Conservation (phyloP, 2,888 invertebrate genomes). For the Mythimna pallens region DNA sequence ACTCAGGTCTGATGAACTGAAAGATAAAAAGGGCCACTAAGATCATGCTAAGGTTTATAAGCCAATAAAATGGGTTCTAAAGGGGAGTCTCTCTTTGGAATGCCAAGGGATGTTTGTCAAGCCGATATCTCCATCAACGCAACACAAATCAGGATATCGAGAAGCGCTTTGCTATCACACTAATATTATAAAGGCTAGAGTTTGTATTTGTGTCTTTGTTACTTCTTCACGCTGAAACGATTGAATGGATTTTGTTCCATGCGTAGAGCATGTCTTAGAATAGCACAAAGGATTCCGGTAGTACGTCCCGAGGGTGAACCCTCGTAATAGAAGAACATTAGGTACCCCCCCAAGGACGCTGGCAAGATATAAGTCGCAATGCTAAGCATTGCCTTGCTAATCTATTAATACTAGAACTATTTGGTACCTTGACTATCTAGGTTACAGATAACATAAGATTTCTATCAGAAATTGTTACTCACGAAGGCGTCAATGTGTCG, state of each 20-base stretch:
- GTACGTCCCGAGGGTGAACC: too few species aligned
- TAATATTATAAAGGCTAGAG: too few species aligned
- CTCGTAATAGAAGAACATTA: too few species aligned
- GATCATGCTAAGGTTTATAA: background rate
- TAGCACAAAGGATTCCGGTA: too few species aligned
- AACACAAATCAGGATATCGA: background rate
- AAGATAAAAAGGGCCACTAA: background rate
- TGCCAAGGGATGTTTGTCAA: background rate
- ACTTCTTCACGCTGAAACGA: too few species aligned
- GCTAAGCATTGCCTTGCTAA: background rate
- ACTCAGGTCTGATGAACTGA: constrained; percentile 79
- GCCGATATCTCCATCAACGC: background rate
- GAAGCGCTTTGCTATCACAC: background rate
- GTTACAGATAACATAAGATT: background rate
- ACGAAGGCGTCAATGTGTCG: constrained; percentile 82
- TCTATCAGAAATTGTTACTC: constrained; percentile 23
- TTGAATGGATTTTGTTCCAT: too few species aligned
- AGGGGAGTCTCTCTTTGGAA: too few species aligned
- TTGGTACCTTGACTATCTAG: background rate
- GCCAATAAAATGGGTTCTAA: background rate
- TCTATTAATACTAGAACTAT: background rate
- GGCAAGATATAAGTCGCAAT: background rate
- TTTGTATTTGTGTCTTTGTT: too few species aligned
- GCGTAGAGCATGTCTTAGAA: too few species aligned
- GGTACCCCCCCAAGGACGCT: background rate